phyloP scores from a whole-genome alignment of 2,888 invertebrate genomes.

The Geotrupes spiniger region DNA sequence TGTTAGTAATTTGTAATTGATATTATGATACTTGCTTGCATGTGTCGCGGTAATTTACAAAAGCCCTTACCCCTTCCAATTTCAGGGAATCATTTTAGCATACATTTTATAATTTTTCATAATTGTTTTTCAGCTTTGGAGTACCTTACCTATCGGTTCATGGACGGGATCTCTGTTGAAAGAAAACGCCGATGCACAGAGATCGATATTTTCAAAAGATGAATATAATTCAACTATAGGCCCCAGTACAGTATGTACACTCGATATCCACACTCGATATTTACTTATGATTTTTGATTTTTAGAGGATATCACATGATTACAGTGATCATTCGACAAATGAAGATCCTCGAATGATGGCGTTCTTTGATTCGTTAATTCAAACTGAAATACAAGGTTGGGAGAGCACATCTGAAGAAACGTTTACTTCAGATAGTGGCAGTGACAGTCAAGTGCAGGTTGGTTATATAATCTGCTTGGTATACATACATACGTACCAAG shows the following conservation, averaged over 20 bases:
- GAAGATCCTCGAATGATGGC: conserved; percentile 97
- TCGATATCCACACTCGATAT: background rate
- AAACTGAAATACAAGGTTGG: conserved; percentile 84
- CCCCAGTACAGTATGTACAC: conserved; percentile 62
- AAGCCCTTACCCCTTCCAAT: too few species aligned
- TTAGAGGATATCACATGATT: conserved; percentile 82
- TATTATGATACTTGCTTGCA: too few species aligned
- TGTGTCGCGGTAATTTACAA: too few species aligned
- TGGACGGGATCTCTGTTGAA: conserved; percentile 64
- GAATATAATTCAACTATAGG: conserved; percentile 82
- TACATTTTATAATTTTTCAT: too few species aligned
- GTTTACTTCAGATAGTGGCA: conserved; percentile 41
- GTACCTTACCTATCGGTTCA: conserved; percentile 66
- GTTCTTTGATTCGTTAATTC: conserved; percentile 91
- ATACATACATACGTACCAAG: background rate
- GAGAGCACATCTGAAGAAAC: conserved; percentile 41
- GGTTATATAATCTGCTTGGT: conserved; percentile 8
- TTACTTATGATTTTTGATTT: conserved; percentile 22
- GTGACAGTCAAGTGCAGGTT: conserved; percentile 28
- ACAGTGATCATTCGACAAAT: conserved; percentile 79
- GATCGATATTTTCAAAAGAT: conserved; percentile 73
- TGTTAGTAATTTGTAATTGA: too few species aligned
- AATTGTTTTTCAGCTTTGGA: conserved; percentile 78
- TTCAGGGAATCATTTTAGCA: too few species aligned
- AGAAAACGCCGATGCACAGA: conserved; percentile 58